phyloP scores from a whole-genome alignment of 2,113 vertebrate species.

The Piliocolobus tephrosceles region DNA sequence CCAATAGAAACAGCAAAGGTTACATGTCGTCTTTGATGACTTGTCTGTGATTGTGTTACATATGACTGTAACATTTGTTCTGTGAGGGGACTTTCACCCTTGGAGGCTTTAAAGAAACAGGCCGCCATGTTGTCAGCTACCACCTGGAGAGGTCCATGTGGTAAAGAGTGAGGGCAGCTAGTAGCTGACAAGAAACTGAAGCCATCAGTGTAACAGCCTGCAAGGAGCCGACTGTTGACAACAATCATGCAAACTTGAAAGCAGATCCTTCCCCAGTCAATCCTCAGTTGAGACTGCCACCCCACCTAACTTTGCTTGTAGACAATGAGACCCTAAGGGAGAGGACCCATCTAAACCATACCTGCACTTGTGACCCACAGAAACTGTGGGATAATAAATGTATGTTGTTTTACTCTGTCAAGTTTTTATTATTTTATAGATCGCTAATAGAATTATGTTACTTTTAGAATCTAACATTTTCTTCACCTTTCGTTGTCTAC shows the following conservation, averaged over 20 bases:
- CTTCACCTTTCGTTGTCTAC: neutral
- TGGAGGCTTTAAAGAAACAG: neutral
- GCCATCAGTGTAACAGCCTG: neutral
- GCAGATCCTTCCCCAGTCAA: neutral
- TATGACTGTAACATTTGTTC: neutral
- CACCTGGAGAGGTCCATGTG: neutral
- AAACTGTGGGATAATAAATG: neutral
- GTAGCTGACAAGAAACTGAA: neutral
- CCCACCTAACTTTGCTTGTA: neutral
- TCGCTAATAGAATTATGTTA: neutral
- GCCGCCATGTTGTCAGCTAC: neutral
- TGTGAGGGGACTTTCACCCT: neutral
- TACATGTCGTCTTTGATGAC: neutral
- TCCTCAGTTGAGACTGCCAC: neutral
- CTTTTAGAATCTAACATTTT: slow-evolving; percentile 14
- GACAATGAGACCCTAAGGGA: neutral
- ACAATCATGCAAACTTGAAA: neutral
- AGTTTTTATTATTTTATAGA: neutral
- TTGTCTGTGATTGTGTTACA: neutral
- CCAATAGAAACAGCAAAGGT: neutral
- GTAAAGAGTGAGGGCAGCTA: neutral
- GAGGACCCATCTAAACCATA: neutral
- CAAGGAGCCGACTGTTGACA: neutral
- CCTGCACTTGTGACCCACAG: neutral
- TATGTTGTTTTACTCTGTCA: neutral